phyloP scores from a whole-genome alignment of 53 echinoderm and acorn worm species.

The Patiria pectinifera region DNA sequence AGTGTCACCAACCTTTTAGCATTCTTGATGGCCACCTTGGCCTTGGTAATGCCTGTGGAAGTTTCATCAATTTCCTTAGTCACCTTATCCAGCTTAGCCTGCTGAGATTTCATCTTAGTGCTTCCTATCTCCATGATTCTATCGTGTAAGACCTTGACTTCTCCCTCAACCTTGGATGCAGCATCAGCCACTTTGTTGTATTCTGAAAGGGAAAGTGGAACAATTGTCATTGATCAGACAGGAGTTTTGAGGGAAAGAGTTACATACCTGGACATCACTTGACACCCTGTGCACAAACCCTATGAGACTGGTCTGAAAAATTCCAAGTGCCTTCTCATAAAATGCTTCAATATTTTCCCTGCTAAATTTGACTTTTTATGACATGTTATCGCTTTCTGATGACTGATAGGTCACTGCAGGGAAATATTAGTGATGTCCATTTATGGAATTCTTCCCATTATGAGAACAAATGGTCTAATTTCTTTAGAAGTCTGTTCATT shows the following conservation, averaged over 20 bases:
- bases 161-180: slow-evolving; percentile 81
- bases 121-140: slow-evolving; percentile 98
- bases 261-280: too few species aligned
- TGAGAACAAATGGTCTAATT: too few species aligned
- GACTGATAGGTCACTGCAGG: too few species aligned
- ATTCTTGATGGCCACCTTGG: slow-evolving; percentile 94
- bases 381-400: too few species aligned
- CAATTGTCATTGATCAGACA: neutral
- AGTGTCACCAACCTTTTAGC: slow-evolving; percentile 75
- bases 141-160: slow-evolving; percentile 86
- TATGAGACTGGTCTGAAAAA: too few species aligned
- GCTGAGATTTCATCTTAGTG: slow-evolving; percentile 89
- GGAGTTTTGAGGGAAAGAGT: neutral
- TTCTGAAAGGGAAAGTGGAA: slow-evolving; percentile 44
- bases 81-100: slow-evolving; percentile 82
- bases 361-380: too few species aligned
- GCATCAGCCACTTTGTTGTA: slow-evolving; percentile 87
- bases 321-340: too few species aligned
- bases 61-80: slow-evolving; percentile 81
- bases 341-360: too few species aligned
- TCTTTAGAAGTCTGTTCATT: too few species aligned
- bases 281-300: too few species aligned
- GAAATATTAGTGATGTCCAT: too few species aligned
- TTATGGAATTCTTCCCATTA: too few species aligned
- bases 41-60: slow-evolving; percentile 82